Evolutionary conservation across 2,113 vertebrate species (phyloP).

Genomic region (Pelodiscus sinensis): DNA sequence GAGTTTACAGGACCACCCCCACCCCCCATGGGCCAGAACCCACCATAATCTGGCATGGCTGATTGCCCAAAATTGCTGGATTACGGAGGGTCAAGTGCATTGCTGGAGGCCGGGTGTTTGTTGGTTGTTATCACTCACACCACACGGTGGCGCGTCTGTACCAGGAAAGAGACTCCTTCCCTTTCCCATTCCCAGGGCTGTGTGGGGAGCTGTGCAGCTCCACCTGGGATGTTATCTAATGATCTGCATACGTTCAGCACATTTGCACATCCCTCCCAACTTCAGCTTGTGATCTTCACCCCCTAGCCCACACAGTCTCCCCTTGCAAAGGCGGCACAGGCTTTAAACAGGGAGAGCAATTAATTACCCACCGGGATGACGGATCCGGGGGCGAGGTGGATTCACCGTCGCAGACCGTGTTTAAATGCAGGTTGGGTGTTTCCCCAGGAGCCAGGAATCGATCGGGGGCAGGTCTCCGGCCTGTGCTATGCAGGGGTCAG

Average conservation of each 20-base stretch:
- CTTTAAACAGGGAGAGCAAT: not conserved
- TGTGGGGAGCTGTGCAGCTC: not conserved
- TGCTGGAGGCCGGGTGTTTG: not conserved
- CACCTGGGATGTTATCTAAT: not conserved
- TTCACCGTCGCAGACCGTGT: rapidly evolving
- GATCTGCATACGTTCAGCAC: too few species aligned
- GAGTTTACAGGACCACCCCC: too few species aligned
- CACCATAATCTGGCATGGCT: too few species aligned
- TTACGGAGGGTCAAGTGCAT: too few species aligned
- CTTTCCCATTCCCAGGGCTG: too few species aligned
- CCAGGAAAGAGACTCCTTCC: not conserved
- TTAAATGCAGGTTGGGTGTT: not conserved
- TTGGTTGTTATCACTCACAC: not conserved
- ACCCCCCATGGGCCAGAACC: too few species aligned
- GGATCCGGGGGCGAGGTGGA: not conserved
- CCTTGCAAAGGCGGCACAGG: too few species aligned
- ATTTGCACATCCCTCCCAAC: too few species aligned
- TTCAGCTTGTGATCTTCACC: too few species aligned
- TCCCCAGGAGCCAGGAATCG: not conserved
- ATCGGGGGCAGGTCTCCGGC: not conserved
- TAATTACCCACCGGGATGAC: not conserved
- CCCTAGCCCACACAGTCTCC: too few species aligned
- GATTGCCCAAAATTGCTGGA: too few species aligned
- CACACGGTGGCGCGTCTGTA: not conserved
- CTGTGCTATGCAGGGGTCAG: not conserved